Evolutionary conservation across 37 sponge, comb jelly and placozoan species (phyloP), one percentile per base, ranked within the genome.

Genomic region (Theonella swinhoei): DNA sequence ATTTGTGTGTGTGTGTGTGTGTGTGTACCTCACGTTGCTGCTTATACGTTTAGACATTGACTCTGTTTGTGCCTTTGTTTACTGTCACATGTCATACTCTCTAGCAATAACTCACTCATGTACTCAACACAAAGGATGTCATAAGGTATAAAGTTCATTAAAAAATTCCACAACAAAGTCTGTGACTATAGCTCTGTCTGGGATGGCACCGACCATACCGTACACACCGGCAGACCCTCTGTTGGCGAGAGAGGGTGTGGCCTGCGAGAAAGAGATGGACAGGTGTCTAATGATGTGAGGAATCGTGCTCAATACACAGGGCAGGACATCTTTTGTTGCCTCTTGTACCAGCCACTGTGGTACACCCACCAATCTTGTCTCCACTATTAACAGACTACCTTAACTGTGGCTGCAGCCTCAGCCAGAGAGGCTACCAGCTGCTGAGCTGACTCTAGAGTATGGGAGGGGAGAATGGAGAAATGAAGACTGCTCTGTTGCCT

Each of bases 201-300:
- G 96, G 0, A 96, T 82, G 54, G 77, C 87, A 17, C 85, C 91
- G 26, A 88, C 93, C 96, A 96, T 90, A 23, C 96, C 96, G 79
- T 96, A 96, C 64, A 96, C 74, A 14, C 85, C 96, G 70, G 96
- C 96, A 29, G 81, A 66, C 28, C 96, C 96, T 33, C 70, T 79
- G 25, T 70, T 83, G 31, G 84, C 71, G 37, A 93, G 61, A 25
- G 80, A 42, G 5, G 90, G 87, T 62, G 88, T 63, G 28, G 25
- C 83, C 94, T 93, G 80, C 17, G 33, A 58, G 32, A 19, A 42
- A 29, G 28, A 28, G 32, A 47, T 43, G 59, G 33, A 47, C 28
- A 26, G 26, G 42, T 76, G 77, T 64, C 3, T 62, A 11, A 62
- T 47, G 11, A 14, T n/a, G n/a, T n/a, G n/a, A n/a, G n/a, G n/a